A percentile compares a stretch with the other conserved stretches of the same genome.
Conservation (phyloP, 2,797 vertebrate species). For the Stomatorhinus walkeri region DNA sequence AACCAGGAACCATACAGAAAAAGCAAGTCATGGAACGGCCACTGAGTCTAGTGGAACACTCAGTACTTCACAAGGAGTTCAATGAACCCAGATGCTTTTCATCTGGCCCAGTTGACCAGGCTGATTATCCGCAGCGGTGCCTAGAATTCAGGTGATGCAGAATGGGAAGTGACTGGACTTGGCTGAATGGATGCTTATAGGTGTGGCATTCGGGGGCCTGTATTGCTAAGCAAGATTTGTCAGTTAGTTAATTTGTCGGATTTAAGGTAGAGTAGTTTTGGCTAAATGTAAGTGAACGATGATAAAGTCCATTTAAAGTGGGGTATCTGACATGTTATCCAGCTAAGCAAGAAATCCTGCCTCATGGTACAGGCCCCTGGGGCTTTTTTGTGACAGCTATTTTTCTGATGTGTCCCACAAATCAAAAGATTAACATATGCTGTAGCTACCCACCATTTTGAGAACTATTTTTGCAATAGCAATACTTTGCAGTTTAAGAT, state of each 20-base stretch:
- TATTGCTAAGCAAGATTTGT: neutral
- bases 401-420: neutral
- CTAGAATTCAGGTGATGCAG: neutral
- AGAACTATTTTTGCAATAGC: neutral
- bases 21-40: neutral
- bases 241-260: neutral
- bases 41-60: neutral
- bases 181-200: neutral
- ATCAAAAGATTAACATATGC: neutral
- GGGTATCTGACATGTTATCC: neutral
- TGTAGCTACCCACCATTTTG: neutral
- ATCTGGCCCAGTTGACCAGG: neutral
- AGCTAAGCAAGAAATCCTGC: neutral
- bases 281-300: neutral
- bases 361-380: neutral
- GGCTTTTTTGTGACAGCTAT: neutral
- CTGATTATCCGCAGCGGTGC: neutral
- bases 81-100: neutral
- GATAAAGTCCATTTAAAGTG: neutral
- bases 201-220: neutral
- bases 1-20: neutral
- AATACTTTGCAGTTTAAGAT: neutral
- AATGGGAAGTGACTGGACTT: neutral
- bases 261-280: neutral
- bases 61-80: neutral